Percentiles rank a stretch among this genome's conserved stretches.
Conservation (phyloP, 2,113 vertebrate species). For the Lepus europaeus region DNA sequence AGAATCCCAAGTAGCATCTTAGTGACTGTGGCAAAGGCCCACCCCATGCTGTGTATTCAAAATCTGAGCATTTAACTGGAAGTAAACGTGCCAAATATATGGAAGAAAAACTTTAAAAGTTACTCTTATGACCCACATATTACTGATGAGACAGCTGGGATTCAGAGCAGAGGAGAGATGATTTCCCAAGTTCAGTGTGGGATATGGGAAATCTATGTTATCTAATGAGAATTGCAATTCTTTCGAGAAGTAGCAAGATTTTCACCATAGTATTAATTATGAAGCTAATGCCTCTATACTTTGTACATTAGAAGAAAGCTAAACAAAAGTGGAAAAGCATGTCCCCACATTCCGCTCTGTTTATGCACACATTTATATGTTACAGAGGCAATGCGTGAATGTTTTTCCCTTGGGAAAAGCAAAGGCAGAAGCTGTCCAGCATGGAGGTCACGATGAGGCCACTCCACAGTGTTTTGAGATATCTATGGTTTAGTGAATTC, state of each 20-base stretch:
- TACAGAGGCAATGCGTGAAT: background rate
- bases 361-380: background rate
- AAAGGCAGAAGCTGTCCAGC: background rate
- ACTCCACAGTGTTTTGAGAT: background rate
- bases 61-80: background rate
- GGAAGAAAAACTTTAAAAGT: background rate
- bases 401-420: background rate
- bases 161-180: background rate
- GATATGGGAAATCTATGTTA: background rate
- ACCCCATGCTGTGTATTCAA: background rate
- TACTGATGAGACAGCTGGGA: background rate
- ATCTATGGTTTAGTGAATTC: background rate
- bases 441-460: background rate
- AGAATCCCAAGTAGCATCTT: too few relatives aligned
- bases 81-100: background rate
- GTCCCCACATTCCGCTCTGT: background rate
- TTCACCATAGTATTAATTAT: background rate
- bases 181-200: background rate
- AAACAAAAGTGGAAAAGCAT: background rate
- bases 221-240: background rate
- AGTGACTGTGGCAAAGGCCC: too few relatives aligned
- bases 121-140: background rate
- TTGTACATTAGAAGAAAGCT: background rate
- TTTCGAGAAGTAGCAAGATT: slow-evolving; percentile 4
- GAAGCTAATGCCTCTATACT: background rate